Conservation (phyloP, 2,797 vertebrate genomes). For the Cuniculus paca region DNA sequence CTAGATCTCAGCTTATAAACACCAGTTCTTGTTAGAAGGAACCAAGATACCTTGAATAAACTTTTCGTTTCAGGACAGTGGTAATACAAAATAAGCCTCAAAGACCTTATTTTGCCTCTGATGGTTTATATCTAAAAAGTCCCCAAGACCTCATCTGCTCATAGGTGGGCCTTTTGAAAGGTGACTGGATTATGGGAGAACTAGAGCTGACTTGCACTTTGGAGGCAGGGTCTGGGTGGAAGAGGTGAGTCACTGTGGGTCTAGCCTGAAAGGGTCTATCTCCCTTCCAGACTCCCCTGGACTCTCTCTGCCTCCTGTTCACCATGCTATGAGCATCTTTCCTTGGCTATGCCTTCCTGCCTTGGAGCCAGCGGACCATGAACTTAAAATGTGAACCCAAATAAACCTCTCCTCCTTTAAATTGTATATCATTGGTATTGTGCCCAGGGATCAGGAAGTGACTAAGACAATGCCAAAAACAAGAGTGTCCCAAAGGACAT, state of each 20-base stretch:
- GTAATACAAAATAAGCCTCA: background rate
- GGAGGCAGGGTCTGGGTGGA: background rate
- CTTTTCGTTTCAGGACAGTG: background rate
- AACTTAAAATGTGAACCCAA: background rate
- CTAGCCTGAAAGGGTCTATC: background rate
- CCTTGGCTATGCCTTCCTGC: background rate
- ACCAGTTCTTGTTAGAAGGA: conserved; percentile 22
- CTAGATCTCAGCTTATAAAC: conserved; percentile 22
- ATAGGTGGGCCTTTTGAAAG: background rate
- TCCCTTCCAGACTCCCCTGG: background rate
- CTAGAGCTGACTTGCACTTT: background rate
- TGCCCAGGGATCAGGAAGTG: background rate
- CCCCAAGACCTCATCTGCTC: background rate
- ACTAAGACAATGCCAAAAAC: background rate
- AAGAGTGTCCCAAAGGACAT: background rate
- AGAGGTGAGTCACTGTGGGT: background rate
- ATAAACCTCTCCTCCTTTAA: background rate
- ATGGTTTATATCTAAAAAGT: background rate
- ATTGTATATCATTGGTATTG: background rate
- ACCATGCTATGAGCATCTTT: background rate
- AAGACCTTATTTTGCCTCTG: background rate
- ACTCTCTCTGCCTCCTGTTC: background rate
- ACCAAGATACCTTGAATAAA: background rate
- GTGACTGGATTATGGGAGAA: background rate
- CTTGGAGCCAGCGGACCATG: background rate